Percentiles rank a stretch among this genome's conserved stretches.
Conservation (phyloP, 2,113 vertebrate species). For the Prietella phreatophila region DNA sequence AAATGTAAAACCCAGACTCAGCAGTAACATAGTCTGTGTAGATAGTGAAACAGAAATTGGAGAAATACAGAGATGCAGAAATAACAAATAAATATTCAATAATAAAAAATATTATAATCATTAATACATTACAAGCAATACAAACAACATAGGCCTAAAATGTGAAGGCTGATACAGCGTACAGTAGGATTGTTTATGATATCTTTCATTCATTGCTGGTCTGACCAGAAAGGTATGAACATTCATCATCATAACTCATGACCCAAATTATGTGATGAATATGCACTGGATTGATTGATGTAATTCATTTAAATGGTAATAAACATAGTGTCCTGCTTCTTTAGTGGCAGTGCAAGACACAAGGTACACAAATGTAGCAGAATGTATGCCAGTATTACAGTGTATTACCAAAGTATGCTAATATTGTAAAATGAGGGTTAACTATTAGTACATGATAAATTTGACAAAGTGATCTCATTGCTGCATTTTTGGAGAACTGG, state of each 20-base stretch:
- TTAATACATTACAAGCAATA: neutral
- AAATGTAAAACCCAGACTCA: neutral
- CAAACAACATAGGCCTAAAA: neutral
- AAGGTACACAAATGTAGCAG: neutral
- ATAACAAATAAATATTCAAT: neutral
- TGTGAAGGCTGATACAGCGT: neutral
- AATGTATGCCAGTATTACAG: neutral
- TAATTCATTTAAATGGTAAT: neutral
- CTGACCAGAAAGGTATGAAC: neutral
- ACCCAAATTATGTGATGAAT: neutral
- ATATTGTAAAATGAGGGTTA: neutral
- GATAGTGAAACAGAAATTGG: neutral
- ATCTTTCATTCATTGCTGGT: neutral
- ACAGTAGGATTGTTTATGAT: neutral
- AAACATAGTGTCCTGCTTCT: neutral
- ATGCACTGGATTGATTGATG: neutral
- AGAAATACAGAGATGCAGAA: neutral
- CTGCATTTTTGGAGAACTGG: neutral
- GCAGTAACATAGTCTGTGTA: neutral
- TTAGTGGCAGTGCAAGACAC: neutral
- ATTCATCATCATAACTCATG: neutral
- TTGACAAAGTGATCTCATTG: neutral
- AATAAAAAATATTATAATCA: neutral
- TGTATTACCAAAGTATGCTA: neutral
- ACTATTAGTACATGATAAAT: neutral